Base-by-base conservation (phyloP, 2,888 invertebrate genomes). In the Tenthredo amoena region DNA sequence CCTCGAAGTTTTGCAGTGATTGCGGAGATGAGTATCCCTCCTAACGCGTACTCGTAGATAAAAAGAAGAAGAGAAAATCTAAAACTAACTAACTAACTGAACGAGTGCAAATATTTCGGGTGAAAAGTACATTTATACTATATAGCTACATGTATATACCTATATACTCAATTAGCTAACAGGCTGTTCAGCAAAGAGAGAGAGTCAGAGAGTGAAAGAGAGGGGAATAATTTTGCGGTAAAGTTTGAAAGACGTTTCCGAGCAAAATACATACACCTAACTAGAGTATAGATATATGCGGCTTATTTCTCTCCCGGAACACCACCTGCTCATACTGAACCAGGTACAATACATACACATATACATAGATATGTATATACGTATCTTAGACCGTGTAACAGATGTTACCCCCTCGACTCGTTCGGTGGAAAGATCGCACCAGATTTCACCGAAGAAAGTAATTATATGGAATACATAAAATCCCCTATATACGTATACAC, bases 381-480 rank as follows among this genome's bases (percentile, higher is more conserved):
- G 86, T 87, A 87, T 86, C 87, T 89, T 88, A 89, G 88, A 90
- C 88, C 88, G 87, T 87, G 91, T 89, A 91, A 89, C 91, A 91
- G 89, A 89, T 91, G 90, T 87, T 87, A 84, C 88, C 85, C 74
- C 65, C 58, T 26, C 77, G 40, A 37, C 77, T 37, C 37, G 77
- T 43, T 76, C 47, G 31, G 55, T 31, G 81, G 79, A 71, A 62
- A 71, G 65, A 68, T 68, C 81, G 77, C 74, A 40, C 82, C 50
- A 84, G 83, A 85, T 85, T 74, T 58, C 68, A 37, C 58, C 71
- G 62, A 84, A 89, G 88, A 89, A 89, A 89, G 90, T 90, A 92
- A 91, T 92, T 92, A 91, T 90, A 89, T 90, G 88, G 90, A 88
- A 92, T 91, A 91, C 89, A 91, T 91, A 89, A 90, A 89, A 90